phyloP scores from a whole-genome alignment of 2,888 invertebrate genomes.

The Ditula angustiorana region DNA sequence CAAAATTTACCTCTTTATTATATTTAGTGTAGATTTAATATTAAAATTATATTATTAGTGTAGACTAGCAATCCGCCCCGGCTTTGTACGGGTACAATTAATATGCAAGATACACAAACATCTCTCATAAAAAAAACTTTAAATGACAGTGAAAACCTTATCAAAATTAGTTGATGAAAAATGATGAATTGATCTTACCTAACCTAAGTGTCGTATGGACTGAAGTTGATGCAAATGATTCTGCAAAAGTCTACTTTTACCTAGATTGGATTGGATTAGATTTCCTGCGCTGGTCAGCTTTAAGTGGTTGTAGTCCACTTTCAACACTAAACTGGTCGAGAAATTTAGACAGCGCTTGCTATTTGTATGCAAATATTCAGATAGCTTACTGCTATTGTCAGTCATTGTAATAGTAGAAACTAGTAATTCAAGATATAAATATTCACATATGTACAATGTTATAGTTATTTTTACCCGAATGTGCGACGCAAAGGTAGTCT shows the following conservation, averaged over 20 bases:
- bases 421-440: not conserved
- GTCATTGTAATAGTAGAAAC: not conserved
- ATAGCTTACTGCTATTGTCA: not conserved
- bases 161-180: too few species aligned
- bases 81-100: too few species aligned
- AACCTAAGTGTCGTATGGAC: not conserved
- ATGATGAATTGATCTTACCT: too few species aligned
- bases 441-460: not conserved
- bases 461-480: too few species aligned
- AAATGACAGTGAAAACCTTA: too few species aligned
- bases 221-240: not conserved
- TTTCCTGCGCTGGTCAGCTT: not conserved
- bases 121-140: too few species aligned
- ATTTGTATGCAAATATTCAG: conserved; percentile 4
- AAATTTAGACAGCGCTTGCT: not conserved
- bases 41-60: too few species aligned
- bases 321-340: not conserved
- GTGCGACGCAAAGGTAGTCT: too few species aligned
- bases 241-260: not conserved
- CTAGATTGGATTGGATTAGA: not conserved
- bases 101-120: too few species aligned
- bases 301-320: not conserved
- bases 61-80: too few species aligned
- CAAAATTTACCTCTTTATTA: too few species aligned
- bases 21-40: too few species aligned